Conservation (phyloP, 2,888 invertebrate genomes). For the Mesodorylaimus sp. region DNA sequence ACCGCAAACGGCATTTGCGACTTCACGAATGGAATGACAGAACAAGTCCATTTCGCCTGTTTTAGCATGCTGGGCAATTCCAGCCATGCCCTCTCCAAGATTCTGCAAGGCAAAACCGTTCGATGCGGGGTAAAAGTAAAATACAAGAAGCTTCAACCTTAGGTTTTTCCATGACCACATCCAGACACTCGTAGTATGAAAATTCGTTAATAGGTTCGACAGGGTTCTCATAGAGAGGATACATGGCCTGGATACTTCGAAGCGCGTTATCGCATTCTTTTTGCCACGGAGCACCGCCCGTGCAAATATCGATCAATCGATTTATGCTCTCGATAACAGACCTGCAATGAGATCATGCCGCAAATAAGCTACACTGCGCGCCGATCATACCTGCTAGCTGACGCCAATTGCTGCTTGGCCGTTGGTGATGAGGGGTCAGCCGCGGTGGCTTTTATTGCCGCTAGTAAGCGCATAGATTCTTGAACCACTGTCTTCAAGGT, state of each 20-base stretch:
- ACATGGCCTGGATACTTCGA: conserved; percentile 66
- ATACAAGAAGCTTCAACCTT: conserved; percentile 38
- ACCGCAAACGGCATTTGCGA: conserved; percentile 69
- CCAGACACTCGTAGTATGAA: conserved; percentile 80
- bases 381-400: conserved; percentile 47
- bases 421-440: conserved; percentile 75
- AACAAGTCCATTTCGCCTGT: conserved; percentile 65
- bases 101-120: no score
- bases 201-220: conserved; percentile 67
- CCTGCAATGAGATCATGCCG: conserved; percentile 31
- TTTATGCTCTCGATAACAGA: conserved; percentile 83
- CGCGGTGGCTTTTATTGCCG: conserved; percentile 69
- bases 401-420: conserved; percentile 64
- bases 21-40: conserved; percentile 58
- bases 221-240: conserved; percentile 61
- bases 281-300: conserved; percentile 77
- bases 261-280: conserved; percentile 91
- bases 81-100: conserved; percentile 59
- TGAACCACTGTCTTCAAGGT: conserved; percentile 69
- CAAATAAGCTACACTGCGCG: neutral
- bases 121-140: neutral
- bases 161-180: conserved; percentile 68
- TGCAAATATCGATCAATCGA: conserved; percentile 64
- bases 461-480: conserved; percentile 62
- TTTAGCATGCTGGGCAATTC: conserved; percentile 78